These are phyloP conservation scores for Pseudopodoces humilis DNA, from an alignment of 2,113 vertebrate species.

Conservation along the genomic window DNA sequence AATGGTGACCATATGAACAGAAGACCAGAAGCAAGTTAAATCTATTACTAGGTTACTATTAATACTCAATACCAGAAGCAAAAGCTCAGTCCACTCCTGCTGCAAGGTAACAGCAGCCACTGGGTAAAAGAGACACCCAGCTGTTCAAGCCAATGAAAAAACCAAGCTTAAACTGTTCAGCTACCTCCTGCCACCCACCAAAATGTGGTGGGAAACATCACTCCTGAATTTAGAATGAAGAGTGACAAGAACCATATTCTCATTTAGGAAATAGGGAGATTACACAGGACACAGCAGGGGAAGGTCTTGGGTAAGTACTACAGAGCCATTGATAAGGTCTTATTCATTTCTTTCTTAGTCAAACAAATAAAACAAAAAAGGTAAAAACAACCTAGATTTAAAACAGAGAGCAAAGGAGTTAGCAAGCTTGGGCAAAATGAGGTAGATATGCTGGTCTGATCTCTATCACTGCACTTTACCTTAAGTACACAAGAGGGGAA, in stretches of 20 bases:
- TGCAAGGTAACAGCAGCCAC: neutral
- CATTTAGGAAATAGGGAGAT: neutral
- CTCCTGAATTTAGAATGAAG: neutral
- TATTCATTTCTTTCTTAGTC: neutral
- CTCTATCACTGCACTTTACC: neutral
- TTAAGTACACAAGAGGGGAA: neutral
- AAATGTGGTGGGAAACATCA: neutral
- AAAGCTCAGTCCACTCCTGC: neutral
- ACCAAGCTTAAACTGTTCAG: neutral
- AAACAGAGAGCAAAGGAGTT: neutral
- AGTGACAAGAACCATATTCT: neutral
- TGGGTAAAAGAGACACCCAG: neutral
- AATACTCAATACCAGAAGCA: constrained; percentile 17
- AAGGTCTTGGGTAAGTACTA: neutral
- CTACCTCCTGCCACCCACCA: neutral
- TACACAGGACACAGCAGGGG: neutral
- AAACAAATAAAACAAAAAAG: neutral
- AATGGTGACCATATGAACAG: constrained; percentile 33
- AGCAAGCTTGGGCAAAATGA: neutral
- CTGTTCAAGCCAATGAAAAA: neutral
- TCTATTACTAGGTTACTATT: neutral
- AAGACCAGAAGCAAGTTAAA: constrained; percentile 34
- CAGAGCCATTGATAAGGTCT: neutral
- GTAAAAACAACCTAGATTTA: neutral
- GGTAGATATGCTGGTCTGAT: neutral